Conservation (phyloP, 1,140 invertebrate genomes). For the Anastatus disparis region DNA sequence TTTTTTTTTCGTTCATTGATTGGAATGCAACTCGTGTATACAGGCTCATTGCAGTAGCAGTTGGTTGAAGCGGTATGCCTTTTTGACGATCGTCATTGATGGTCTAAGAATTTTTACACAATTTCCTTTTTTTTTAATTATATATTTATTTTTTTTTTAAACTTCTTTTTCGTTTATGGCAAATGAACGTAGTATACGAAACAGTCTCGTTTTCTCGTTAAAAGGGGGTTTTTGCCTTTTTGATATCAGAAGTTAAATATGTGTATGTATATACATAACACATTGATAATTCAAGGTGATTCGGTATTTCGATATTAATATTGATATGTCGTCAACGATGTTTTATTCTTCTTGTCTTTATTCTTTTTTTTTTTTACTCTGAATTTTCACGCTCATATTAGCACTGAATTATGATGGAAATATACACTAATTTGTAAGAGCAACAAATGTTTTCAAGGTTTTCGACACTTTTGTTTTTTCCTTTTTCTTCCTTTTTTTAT, state of each 20-base stretch:
- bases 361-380: constrained; percentile 7
- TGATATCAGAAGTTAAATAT: too few species aligned
- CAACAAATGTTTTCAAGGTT: too few species aligned
- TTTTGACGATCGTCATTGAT: constrained; percentile 5
- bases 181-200: too few species aligned
- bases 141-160: not conserved
- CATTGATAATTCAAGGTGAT: constrained; percentile 17
- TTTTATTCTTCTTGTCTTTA: too few species aligned
- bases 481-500: too few species aligned
- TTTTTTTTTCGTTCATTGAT: constrained; percentile 51
- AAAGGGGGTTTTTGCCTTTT: too few species aligned
- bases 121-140: not conserved
- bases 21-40: constrained; percentile 49
- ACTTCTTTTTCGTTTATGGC: too few species aligned
- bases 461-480: too few species aligned
- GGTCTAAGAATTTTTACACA: constrained; percentile 11
- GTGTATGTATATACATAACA: too few species aligned
- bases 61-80: too few species aligned
- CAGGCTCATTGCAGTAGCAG: too few species aligned
- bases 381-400: constrained; percentile 31
- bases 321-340: not conserved
- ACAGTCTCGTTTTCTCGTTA: too few species aligned
- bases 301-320: constrained; percentile 10
- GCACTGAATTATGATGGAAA: constrained; percentile 18
- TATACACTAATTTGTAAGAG: constrained; percentile 8